Base-by-base conservation (phyloP, 2,888 invertebrate species). In the Abrostola triplasia region DNA sequence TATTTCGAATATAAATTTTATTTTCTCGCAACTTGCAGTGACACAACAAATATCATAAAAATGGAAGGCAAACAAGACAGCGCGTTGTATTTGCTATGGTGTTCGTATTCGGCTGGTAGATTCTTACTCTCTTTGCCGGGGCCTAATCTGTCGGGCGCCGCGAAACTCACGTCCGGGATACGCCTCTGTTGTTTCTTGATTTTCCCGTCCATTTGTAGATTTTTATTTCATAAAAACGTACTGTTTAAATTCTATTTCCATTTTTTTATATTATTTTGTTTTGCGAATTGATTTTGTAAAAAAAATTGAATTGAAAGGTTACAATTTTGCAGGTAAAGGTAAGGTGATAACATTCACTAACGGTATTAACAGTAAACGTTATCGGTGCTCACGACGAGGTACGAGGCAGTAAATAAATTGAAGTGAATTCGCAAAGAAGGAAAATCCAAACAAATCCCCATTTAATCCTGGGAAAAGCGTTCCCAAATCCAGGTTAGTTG, bases 401-500 rank as follows among this genome's bases (percentile, higher is more conserved):
- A 74, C 72, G 69, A 78, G 80, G 76, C 83, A 85, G 90, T 90
- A 92, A 92, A 91, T 92, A 92, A 90, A 92, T 92, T 89, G 88
- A 88, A 90, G 90, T 87, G 88, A 90, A 90, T 90, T 87, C 87
- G 84, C 84, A 82, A 87, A 86, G 87, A 86, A 88, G 84, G 88
- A 83, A 89, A 89, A 92, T 92, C 91, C 90, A 80, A 86, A 90
- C 92, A 93, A 92, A 94, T 94, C 90, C 89, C 81, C 82, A 72
- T 84, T 88, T 93, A 94, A 93, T 93, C 91, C 88, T 79, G 84
- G 76, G 82, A 85, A 91, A 87, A 91, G 92, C 91, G 85, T 85
- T 87, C 84, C 81, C 80, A 88, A 89, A 92, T 92, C 91, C 93
- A 92, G 92, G 94, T 94, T 93, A 94, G 92, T 92, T 88, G 94